phyloP scores from a whole-genome alignment of 2,113 vertebrate species.

The Phoxinus phoxinus region DNA sequence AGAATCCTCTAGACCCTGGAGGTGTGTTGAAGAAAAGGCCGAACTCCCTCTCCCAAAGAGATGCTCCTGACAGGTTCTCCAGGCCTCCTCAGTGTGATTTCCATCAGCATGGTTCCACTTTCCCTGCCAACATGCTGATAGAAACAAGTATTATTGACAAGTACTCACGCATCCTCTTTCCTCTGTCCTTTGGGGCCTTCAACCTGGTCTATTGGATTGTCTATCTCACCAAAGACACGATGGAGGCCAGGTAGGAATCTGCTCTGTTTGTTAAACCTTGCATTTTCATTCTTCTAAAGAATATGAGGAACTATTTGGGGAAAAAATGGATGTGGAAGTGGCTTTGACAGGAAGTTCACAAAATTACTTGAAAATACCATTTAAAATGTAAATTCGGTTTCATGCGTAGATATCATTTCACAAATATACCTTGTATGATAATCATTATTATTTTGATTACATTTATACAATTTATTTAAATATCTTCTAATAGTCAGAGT shows the following conservation, averaged over 20 bases:
- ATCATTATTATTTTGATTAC: too few relatives aligned
- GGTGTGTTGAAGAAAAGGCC: slow-evolving; percentile 90
- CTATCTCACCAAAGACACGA: slow-evolving; percentile 95
- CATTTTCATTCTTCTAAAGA: neutral
- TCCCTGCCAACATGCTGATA: slow-evolving; percentile 71
- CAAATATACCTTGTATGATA: too few relatives aligned
- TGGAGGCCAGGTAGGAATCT: slow-evolving; percentile 82
- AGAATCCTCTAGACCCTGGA: slow-evolving; percentile 79
- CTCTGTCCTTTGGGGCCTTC: slow-evolving; percentile 93
- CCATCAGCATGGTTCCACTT: slow-evolving; percentile 73
- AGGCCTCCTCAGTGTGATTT: slow-evolving; percentile 73
- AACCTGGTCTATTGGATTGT: slow-evolving; percentile 97
- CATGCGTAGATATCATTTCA: too few relatives aligned
- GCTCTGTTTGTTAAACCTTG: neutral
- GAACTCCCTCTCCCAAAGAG: slow-evolving; percentile 78
- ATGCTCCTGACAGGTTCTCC: slow-evolving; percentile 76
- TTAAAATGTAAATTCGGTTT: too few relatives aligned
- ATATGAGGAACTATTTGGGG: neutral
- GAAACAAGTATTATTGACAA: slow-evolving; percentile 96
- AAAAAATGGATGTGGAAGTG: neutral
- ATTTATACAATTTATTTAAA: too few relatives aligned
- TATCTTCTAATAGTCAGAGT: too few relatives aligned
- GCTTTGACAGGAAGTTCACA: too few relatives aligned
- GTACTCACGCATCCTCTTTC: slow-evolving; percentile 95
- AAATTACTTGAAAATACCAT: too few relatives aligned